These are phyloP conservation scores for Epistrophe eligans DNA, from an alignment of 2,888 invertebrate species.

Conservation along the genomic window DNA sequence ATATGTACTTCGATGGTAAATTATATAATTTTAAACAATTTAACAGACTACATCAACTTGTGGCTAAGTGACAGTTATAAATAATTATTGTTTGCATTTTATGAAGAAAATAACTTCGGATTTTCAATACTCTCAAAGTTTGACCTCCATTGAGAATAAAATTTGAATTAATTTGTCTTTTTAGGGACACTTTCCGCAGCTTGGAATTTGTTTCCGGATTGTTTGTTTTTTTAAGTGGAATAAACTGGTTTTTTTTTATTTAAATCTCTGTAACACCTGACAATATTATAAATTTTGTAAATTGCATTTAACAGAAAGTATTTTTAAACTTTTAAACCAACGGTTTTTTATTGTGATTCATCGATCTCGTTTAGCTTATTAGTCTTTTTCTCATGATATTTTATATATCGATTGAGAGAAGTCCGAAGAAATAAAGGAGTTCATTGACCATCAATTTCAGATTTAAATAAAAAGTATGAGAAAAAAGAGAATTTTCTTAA, in stretches of 20 bases:
- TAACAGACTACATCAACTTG: not conserved
- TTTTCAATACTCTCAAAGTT: conserved; percentile 1
- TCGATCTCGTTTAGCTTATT: conserved; percentile 22
- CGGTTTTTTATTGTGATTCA: conserved; percentile 47
- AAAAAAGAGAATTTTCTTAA: conserved; percentile 2
- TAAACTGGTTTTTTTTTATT: conserved; percentile 34
- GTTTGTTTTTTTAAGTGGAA: conserved; percentile 12
- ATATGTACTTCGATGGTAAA: no score
- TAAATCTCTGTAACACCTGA: conserved; percentile 46
- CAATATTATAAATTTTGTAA: conserved; percentile 50
- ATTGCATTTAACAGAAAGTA: conserved; percentile 39
- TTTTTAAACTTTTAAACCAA: conserved; percentile 51
- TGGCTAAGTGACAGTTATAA: not conserved
- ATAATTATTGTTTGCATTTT: not conserved
- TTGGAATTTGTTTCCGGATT: conserved; percentile 45
- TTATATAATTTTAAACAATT: not conserved
- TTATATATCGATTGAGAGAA: conserved; percentile 24
- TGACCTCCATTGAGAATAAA: conserved; percentile 55
- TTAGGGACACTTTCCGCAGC: conserved; percentile 26
- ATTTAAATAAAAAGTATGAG: not conserved
- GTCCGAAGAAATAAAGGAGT: conserved; percentile 32
- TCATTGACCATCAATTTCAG: conserved; percentile 36
- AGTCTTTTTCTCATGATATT: conserved; percentile 36
- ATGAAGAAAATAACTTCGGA: not conserved
- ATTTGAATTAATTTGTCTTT: conserved; percentile 36